Evolutionary conservation across 2,113 vertebrate species (phyloP).

Genomic region (Xenopus borealis): DNA sequence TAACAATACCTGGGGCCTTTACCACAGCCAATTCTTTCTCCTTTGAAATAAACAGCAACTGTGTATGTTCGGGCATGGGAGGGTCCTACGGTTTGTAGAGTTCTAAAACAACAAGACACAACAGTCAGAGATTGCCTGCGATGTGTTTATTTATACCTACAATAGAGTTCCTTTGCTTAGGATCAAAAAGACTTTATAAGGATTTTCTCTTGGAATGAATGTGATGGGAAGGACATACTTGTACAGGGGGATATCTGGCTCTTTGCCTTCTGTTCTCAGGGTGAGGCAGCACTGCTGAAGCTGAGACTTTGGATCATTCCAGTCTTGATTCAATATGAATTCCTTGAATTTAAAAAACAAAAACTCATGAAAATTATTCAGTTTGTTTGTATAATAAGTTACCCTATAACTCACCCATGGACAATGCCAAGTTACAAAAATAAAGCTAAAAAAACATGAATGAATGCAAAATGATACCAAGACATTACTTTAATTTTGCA

Average conservation of each 20-base stretch:
- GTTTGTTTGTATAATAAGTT: no score
- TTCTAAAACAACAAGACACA: conserved; percentile 65
- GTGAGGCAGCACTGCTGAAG: conserved; percentile 97
- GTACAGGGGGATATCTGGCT: conserved; percentile 96
- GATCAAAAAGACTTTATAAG: no score
- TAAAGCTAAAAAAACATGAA: no score
- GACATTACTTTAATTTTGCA: no score
- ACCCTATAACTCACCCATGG: no score
- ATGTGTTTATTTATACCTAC: no score
- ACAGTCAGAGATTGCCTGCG: no score
- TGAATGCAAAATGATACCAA: no score
- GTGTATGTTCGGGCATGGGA: conserved; percentile 96
- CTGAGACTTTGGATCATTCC: conserved; percentile 99
- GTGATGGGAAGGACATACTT: conserved; percentile 73
- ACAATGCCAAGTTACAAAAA: no score
- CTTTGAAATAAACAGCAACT: conserved; percentile 98
- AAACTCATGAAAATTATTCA: conserved; percentile 4
- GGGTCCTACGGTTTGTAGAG: conserved; percentile 93
- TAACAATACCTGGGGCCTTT: conserved; percentile 90
- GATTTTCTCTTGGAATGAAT: no score
- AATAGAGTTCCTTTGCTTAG: no score
- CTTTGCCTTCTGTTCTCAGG: conserved; percentile 93
- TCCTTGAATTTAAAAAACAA: conserved; percentile 68
- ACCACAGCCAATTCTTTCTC: conserved; percentile 94
- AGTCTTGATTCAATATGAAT: conserved; percentile 98